Evolutionary conservation across 2,888 invertebrate species (phyloP).

Genomic region (Lamproptera curius): DNA sequence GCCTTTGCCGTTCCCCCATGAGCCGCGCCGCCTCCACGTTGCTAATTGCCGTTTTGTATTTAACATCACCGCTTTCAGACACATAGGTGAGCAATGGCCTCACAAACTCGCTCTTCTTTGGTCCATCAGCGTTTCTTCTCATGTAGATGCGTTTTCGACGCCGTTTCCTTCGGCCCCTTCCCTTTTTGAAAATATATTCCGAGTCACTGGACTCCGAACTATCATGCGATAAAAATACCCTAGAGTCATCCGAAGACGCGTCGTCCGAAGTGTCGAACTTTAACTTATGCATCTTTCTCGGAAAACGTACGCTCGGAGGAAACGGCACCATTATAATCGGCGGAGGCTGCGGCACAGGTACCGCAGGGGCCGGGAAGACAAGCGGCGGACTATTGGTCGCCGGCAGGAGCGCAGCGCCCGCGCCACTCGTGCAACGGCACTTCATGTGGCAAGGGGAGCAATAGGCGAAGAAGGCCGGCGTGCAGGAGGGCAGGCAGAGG

Average conservation of each 20-base stretch:
- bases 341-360: conserved; percentile 30
- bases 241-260: conserved; percentile 18
- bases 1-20: conserved; percentile 16
- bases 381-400: conserved; percentile 35
- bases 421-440: conserved; percentile 47
- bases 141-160: neutral
- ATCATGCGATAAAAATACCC: conserved; percentile 20
- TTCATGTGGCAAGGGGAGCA: conserved; percentile 45
- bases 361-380: conserved; percentile 29
- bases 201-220: conserved; percentile 23
- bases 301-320: conserved; percentile 22
- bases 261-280: neutral
- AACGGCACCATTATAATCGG: conserved; percentile 29
- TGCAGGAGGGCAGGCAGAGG: conserved; percentile 29
- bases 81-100: conserved; percentile 35
- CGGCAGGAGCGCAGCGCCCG: conserved; percentile 36
- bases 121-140: conserved; percentile 1
- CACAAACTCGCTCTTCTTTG: conserved; percentile 27
- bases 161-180: conserved; percentile 18
- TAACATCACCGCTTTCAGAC: conserved; percentile 38
- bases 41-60: conserved; percentile 42
- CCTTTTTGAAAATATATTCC: conserved; percentile 15
- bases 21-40: conserved; percentile 37
- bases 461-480: conserved; percentile 25
- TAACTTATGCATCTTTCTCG: conserved; percentile 11